Evolutionary conservation across 2,113 vertebrate genomes (phyloP).

Genomic region (Corythoichthys intestinalis): DNA sequence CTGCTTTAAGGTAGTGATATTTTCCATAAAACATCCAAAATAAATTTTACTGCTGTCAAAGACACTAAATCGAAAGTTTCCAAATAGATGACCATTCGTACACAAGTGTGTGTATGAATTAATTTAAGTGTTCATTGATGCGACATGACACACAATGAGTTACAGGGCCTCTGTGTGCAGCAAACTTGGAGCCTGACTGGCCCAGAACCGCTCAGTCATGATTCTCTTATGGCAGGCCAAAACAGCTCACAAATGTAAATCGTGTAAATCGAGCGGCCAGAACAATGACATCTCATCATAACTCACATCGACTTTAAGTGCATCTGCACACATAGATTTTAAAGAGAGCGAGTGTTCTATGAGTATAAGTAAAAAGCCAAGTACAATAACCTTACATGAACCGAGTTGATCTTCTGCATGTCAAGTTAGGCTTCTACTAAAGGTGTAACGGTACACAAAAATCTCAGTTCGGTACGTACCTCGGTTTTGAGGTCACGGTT

Average conservation of each 20-base stretch:
- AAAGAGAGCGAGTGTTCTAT: constrained; percentile 3
- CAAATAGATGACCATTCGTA: background rate
- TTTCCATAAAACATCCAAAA: background rate
- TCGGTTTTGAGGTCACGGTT: no score
- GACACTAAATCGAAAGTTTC: background rate
- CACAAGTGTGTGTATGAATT: constrained; percentile 2
- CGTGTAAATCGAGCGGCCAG: constrained; percentile 51
- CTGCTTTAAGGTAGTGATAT: background rate
- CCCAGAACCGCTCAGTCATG: background rate
- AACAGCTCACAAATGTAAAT: constrained; percentile 43
- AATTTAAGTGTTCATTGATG: constrained; percentile 43
- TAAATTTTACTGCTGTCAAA: background rate
- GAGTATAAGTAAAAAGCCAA: constrained; percentile 6
- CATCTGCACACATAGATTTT: constrained; percentile 5
- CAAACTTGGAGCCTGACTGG: constrained; percentile 34
- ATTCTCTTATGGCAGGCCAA: constrained; percentile 19
- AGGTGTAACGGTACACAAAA: background rate
- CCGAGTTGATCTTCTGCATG: constrained; percentile 16
- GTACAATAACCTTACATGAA: constrained; percentile 33
- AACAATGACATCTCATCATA: constrained; percentile 50
- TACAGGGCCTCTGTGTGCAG: constrained; percentile 36
- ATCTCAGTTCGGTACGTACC: no score
- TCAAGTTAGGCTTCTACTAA: background rate
- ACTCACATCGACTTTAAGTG: constrained; percentile 53
- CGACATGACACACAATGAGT: constrained; percentile 52